Base-by-base conservation (phyloP, 2,797 vertebrate genomes). In the Etheostoma nigrum region DNA sequence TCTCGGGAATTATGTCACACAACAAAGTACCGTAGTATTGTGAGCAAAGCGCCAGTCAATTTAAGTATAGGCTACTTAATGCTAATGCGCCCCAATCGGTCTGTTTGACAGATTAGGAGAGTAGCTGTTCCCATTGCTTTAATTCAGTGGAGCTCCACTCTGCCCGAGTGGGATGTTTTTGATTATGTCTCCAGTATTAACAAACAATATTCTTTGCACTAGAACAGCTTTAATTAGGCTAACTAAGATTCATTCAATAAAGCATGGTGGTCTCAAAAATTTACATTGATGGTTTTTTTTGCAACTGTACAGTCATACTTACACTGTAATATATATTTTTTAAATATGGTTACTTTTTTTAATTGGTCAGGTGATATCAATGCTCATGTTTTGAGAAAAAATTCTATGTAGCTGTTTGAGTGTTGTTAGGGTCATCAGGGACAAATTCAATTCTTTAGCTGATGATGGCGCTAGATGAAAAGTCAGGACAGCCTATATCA, bases 81-180 rank as follows among this genome's bases (percentile, higher is more conserved):
- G 27, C 27, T 27, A 27, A 27, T 27, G 27, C 27, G 3, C 27
- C 27, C 27, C 27, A 27, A 36, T 36, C 33, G 33, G 53, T 76
- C 60, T 68, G 81, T n/a, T 27, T 87, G 42, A 55, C 44, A 61
- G 12, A 47, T 67, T 13, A 79, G 72, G 47, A 80, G 18, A 83
- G 69, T 21, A 58, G 63, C 61, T 16, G 7, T 15, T 40, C 71
- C 53, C 18, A 58, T 27, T 18, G 47, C 21, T 19, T 64, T 2
- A 27, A 45, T 8, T 40, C 49, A 21, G 10, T 4, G 2, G 15
- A 52, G 25, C 47, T 47, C 7, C n/a, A 25, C 19, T 5, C 16
- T 48, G 10, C 53, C 25, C 15, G 12, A 18, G 5, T 21, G 9
- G 25, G 6, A 54, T 16, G 23, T 16, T 48, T 55, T 51, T 59